A percentile compares a stretch with the other conserved stretches of the same genome.
Conservation (phyloP, 2,113 vertebrate species). For the Eurystomus gularis region DNA sequence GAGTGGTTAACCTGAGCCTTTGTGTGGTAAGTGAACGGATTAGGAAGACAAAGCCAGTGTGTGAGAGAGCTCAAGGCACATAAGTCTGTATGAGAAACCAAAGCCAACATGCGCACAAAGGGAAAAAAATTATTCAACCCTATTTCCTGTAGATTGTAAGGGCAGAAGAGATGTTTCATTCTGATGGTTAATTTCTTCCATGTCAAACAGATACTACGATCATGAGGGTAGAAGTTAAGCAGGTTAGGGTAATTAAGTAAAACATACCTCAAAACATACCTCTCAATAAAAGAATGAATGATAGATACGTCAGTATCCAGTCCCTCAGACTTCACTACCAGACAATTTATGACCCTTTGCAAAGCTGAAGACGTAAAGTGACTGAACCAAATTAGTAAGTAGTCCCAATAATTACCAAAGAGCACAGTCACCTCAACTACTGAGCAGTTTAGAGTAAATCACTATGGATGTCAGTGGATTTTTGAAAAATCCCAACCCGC, state of each 20-base stretch:
- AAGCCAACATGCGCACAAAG: not conserved
- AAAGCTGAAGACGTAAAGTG: not conserved
- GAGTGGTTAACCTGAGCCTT: not conserved
- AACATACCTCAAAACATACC: not conserved
- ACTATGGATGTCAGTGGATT: not conserved
- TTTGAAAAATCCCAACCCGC: not conserved
- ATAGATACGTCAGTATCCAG: not conserved
- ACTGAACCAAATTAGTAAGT: not conserved
- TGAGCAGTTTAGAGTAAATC: not conserved
- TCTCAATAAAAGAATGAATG: not conserved
- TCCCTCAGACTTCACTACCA: not conserved
- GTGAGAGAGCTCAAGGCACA: not conserved
- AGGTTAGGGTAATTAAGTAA: not conserved
- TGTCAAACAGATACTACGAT: not conserved
- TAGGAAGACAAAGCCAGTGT: not conserved
- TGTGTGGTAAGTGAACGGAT: not conserved
- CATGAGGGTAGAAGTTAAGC: not conserved
- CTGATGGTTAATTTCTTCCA: not conserved
- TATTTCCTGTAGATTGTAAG: not conserved
- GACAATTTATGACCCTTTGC: not conserved
- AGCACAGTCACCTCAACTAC: not conserved
- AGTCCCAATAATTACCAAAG: not conserved
- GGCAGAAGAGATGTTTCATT: not conserved
- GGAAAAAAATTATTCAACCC: fast-evolving
- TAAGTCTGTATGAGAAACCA: not conserved